Conservation (phyloP, 1,140 invertebrate genomes). For the Drosophila tani region DNA sequence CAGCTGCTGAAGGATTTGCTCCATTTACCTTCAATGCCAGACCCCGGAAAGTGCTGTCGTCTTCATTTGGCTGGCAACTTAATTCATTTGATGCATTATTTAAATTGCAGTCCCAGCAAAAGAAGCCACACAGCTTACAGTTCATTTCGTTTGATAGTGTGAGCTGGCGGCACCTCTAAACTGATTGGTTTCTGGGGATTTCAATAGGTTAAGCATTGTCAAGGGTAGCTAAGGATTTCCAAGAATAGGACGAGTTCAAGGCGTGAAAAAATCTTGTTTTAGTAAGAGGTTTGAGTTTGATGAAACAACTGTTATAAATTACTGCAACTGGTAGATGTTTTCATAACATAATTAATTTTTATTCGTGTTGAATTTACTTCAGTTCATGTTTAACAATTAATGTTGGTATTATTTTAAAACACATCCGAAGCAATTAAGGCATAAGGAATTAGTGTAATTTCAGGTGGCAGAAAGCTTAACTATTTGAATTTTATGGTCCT, state of each 20-base stretch:
- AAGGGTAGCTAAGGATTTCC: neutral
- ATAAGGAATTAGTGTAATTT: too few species aligned
- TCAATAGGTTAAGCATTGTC: slow-evolving; percentile 6
- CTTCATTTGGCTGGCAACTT: slow-evolving; percentile 52
- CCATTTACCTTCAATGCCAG: slow-evolving; percentile 62
- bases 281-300: neutral
- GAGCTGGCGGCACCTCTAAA: slow-evolving; percentile 11
- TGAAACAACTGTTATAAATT: neutral
- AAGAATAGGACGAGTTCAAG: neutral
- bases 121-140: slow-evolving; percentile 32
- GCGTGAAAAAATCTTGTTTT: neutral
- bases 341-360: too few species aligned
- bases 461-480: too few species aligned
- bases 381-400: too few species aligned
- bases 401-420: too few species aligned
- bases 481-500: too few species aligned
- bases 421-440: too few species aligned
- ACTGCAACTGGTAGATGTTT: too few species aligned
- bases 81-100: slow-evolving; percentile 78
- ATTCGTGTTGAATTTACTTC: too few species aligned
- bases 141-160: slow-evolving; percentile 36
- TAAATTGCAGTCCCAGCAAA: slow-evolving; percentile 65
- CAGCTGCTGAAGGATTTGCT: slow-evolving; percentile 55
- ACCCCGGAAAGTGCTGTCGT: slow-evolving; percentile 29
- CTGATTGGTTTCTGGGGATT: slow-evolving; percentile 54